Conservation (phyloP, 2,888 invertebrate species). For the Caenorhabditis parvicauda region DNA sequence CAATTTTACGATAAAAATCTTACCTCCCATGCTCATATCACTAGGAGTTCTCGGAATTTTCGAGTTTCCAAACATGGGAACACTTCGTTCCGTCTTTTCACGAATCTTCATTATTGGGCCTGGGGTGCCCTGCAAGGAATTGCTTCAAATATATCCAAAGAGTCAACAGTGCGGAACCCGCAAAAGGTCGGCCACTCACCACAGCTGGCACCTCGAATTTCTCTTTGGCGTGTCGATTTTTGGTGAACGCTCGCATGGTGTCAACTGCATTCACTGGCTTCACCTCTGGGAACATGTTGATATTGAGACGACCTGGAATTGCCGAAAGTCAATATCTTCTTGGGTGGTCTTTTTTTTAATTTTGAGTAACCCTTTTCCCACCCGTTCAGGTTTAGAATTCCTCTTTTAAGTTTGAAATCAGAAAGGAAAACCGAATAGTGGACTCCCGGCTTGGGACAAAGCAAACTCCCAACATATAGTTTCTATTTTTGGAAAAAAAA, state of each 20-base stretch:
- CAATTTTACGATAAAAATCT: not conserved
- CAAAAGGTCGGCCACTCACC: too few relatives aligned
- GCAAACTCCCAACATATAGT: too few relatives aligned
- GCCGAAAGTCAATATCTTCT: conserved; percentile 76
- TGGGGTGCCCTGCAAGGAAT: conserved; percentile 18
- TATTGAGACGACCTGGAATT: conserved; percentile 99
- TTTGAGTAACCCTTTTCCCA: too few relatives aligned
- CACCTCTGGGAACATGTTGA: conserved; percentile 98
- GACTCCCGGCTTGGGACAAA: too few relatives aligned
- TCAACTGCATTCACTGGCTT: conserved; percentile 96
- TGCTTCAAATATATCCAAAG: not conserved
- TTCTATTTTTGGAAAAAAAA: too few relatives aligned
- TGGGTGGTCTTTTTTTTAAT: not conserved
- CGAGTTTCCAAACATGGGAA: conserved; percentile 73
- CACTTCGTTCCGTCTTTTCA: conserved; percentile 85
- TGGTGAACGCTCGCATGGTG: conserved; percentile 96
- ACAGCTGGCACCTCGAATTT: not conserved
- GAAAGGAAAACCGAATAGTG: too few relatives aligned
- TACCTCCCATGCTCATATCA: conserved; percentile 20
- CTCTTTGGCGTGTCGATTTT: conserved; percentile 69
- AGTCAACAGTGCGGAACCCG: too few relatives aligned
- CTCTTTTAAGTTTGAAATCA: too few relatives aligned
- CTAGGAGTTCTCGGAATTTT: conserved; percentile 30
- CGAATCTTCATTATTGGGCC: conserved; percentile 44
- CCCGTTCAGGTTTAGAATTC: conserved; percentile 14